Evolutionary conservation across 2,888 invertebrate species (phyloP), one percentile per base, ranked within the genome.

Genomic region (Hyposoter dolosus): DNA sequence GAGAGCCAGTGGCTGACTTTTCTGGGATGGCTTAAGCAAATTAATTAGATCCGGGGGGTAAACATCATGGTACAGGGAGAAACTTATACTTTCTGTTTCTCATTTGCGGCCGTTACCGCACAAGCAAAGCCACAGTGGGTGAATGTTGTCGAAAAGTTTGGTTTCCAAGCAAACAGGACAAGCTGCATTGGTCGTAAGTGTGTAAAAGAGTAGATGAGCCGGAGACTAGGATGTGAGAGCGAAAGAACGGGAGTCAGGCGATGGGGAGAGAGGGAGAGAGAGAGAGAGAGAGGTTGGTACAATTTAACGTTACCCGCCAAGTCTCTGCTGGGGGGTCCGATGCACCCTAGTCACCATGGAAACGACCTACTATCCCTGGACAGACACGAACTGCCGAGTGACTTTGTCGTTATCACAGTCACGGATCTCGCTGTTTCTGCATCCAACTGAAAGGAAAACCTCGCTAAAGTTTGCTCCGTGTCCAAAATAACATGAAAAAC

Each of bases 351-450:
- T 93, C 91, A 89, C 93, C 93, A 93, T 93, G 92, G 93, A 90
- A 92, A 93, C 93, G 93, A 93, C 93, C 93, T 93, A 93, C 93
- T 93, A 92, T 93, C 93, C 93, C 93, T 93, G 93, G 93, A 92
- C 90, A 90, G 92, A 91, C 91, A 91, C 92, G 92, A 78, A 82
- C 84, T 77, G 78, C 79, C 84, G 72, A 82, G 76, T 69, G 60
- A 78, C 77, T 85, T 75, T 63, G 78, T 78, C 78, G 84, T 82
- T 79, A 47, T 78, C 56, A 53, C 66, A 40, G 35, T 65, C 65
- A 65, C 77, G 50, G 50, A 63, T 77, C 80, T 74, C 78, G 43
- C 80, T 77, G 32, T 66, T 56, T 72, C 50, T 65, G 71, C 78
- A 28, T 77, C 35, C 35, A 35, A 35, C 35, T 35, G 4, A 35